phyloP scores from a whole-genome alignment of 2,888 invertebrate genomes.

The Tenthredo distinguenda region DNA sequence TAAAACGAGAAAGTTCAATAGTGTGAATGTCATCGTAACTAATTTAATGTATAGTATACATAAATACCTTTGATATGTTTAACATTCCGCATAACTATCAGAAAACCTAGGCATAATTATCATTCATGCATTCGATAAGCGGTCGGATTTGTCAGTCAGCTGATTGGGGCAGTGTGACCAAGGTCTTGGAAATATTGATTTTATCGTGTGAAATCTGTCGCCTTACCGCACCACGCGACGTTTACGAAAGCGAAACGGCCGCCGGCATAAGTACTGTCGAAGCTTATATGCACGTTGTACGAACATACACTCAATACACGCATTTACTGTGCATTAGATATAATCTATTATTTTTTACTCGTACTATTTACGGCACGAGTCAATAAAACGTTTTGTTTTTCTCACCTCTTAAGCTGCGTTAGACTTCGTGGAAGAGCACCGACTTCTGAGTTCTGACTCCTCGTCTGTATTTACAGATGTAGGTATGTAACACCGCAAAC shows the following conservation, averaged over 20 bases:
- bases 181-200: conserved; percentile 66
- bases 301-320: not conserved
- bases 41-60: not conserved
- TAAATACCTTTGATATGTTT: not conserved
- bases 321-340: not conserved
- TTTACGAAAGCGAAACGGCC: not conserved
- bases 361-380: not conserved
- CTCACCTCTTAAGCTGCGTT: conserved; percentile 22
- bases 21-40: not conserved
- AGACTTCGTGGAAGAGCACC: not conserved
- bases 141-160: conserved; percentile 35
- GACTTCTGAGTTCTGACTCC: not conserved
- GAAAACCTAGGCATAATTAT: not conserved
- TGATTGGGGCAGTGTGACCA: conserved; percentile 49
- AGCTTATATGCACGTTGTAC: not conserved
- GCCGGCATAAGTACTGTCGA: conserved; percentile 26
- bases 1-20: not conserved
- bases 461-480: conserved; percentile 9
- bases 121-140: conserved; percentile 20
- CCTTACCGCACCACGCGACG: conserved; percentile 37
- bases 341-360: not conserved
- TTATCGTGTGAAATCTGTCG: conserved; percentile 59
- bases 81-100: not conserved
- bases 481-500: not conserved
- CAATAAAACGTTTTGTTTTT: not conserved